Evolutionary conservation across 2,888 invertebrate genomes (phyloP), one percentile per base, ranked within the genome.

Genomic region (Phyllotreta striolata): DNA sequence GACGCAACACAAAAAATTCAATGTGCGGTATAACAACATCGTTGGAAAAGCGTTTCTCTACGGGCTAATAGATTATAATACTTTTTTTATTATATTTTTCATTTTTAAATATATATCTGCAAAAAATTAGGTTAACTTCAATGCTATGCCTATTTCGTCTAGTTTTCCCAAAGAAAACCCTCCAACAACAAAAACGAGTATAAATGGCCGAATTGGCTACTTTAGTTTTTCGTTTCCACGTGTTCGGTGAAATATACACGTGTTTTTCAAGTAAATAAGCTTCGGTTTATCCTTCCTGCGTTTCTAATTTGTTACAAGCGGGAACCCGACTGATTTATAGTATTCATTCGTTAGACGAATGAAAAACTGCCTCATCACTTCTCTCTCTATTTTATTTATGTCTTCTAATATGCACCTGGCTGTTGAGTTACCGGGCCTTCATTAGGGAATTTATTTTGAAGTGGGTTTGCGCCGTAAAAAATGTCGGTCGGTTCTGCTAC

Each of bases 321-420:
- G 44, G 54, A 44, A 54, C 43, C 60, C 35, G 60, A 38, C 60
- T 60, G 60, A 60, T 60, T 60, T 60, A 60, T 60, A 37, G 52
- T 60, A 39, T 60, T 52, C 52, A 60, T 60, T 60, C 43, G 52
- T 60, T 60, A 54, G 24, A 44, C 10, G 60, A 60, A 60, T 54
- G 60, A 54, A 60, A 60, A 60, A 60, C 9, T 60, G 52, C 52
- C 14, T 60, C 52, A 54, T 60, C 60, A 60, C 52, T 60, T 60
- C 44, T 60, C 60, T 60, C 52, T 60, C 60, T 60, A 60, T 60
- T 60, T 60, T 60, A 60, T 60, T 60, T 60, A 54, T 60, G 52
- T 60, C 60, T 60, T 60, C 60, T 52, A 52, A 60, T 60, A 60
- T 12, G 43, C 52, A 60, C 52, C 44, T 60, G 52, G 41, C 52